Base-by-base conservation (phyloP, 1,140 invertebrate species). In the Papilio polytes region DNA sequence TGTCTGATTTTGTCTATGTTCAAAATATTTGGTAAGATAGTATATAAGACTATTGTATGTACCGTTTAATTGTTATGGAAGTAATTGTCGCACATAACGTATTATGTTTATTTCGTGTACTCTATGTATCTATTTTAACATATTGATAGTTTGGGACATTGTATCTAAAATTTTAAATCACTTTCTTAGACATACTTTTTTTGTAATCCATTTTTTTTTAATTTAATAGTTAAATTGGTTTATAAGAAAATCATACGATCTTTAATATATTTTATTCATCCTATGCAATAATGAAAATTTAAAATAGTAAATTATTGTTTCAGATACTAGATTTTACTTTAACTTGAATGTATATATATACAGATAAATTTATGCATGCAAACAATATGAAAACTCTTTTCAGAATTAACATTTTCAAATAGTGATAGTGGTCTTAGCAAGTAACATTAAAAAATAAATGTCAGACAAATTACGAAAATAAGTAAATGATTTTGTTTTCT, bases 21-120 rank as follows among this genome's bases (percentile, higher is more conserved):
- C 22, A 70, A 70, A 70, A 70, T 70, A 70, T 70, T 70, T 70
- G 12, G 63, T 70, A 70, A 70, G 63, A 31, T 70, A 70, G 63
- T 13, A 70, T 70, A 36, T 70, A 70, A 31, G 63, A 36, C 13
- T 70, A 66, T 66, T 66, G 26, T 63, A 63, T 26, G 59, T 26
- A 63, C 20, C 59, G 9, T 70, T 31, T 70, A 70, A 31, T 31
- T 70, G 63, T 70, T 31, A 26, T 70, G 59, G 59, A 13, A 70
- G 36, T 18, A 31, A 15, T 26, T 66, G 26, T 13, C 10, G 59
- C 59, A 59, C 56, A 59, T 59, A 26, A 59, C 20, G 22, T 63
- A 22, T 70, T 70, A 36, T 70, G 20, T 70, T 31, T 70, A 31
- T 70, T 70, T 31, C 3, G 36, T 70, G 15, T 70, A 70, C 12